Evolutionary conservation across 1,140 invertebrate species (phyloP).

Genomic region (Trichoplusia ni): DNA sequence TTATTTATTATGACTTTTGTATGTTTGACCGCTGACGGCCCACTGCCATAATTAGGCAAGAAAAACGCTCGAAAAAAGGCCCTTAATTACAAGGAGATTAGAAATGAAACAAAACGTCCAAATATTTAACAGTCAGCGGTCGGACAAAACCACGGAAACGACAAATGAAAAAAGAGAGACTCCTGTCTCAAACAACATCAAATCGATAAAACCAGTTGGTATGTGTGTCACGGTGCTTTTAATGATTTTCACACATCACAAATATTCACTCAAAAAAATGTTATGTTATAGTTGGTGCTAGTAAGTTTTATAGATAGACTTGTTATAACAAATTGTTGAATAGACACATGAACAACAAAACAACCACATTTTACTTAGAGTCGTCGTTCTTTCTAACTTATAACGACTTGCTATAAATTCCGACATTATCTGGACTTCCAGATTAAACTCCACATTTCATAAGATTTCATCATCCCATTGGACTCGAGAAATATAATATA

Average conservation of each 20-base stretch:
- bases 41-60: neutral
- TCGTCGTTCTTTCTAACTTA: too few relatives aligned
- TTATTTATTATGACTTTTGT: conserved; percentile 1
- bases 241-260: neutral
- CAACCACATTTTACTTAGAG: too few relatives aligned
- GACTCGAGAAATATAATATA: too few relatives aligned
- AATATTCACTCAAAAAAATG: neutral
- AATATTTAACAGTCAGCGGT: too few relatives aligned
- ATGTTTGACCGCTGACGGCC: neutral
- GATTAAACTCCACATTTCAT: too few relatives aligned
- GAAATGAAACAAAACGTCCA: too few relatives aligned
- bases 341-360: too few relatives aligned
- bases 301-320: conserved; percentile 4
- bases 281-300: conserved; percentile 20
- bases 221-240: conserved; percentile 11
- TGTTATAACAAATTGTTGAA: conserved; percentile 12
- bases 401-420: too few relatives aligned
- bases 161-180: neutral
- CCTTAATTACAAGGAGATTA: too few relatives aligned
- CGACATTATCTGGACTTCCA: too few relatives aligned
- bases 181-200: neutral
- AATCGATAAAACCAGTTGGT: neutral
- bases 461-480: too few relatives aligned
- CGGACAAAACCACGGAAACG: neutral
- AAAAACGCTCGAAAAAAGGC: too few relatives aligned